Conservation (phyloP, 2,797 vertebrate species). For the Hydrolagus colliei region DNA sequence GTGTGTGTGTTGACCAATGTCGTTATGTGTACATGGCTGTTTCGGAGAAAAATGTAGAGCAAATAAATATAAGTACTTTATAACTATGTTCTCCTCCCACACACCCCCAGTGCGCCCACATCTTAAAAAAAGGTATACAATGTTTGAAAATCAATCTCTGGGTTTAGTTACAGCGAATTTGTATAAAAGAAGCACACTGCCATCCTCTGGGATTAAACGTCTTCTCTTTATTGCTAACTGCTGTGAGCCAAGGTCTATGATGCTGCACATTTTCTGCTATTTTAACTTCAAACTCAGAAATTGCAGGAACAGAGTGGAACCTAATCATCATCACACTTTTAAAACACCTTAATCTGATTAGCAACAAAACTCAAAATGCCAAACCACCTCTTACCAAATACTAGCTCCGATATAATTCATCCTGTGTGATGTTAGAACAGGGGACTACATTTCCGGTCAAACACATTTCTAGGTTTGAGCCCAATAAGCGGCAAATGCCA, state of each 20-base stretch:
- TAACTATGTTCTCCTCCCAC: background rate
- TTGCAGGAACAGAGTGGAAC: constrained; percentile 3
- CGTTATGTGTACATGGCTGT: no score
- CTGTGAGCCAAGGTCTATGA: constrained; percentile 22
- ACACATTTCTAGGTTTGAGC: background rate
- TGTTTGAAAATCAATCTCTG: constrained; percentile 37
- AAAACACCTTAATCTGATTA: background rate
- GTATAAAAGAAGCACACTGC: constrained; percentile 65
- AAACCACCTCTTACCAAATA: background rate
- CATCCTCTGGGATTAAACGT: constrained; percentile 59
- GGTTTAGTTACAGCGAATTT: constrained; percentile 70
- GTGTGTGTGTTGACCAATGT: no score
- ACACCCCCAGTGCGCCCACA: background rate
- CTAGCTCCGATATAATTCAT: background rate
- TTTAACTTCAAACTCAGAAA: constrained; percentile 25
- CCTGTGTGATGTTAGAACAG: background rate
- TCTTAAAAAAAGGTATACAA: background rate
- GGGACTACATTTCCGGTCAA: background rate
- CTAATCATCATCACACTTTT: background rate
- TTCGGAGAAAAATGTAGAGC: background rate
- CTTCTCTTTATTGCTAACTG: constrained; percentile 52
- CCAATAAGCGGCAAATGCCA: background rate
- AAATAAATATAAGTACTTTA: background rate
- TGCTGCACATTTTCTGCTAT: constrained; percentile 26
- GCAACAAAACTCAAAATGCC: background rate